Conservation (phyloP, 2,113 vertebrate species). For the Poecile atricapillus region DNA sequence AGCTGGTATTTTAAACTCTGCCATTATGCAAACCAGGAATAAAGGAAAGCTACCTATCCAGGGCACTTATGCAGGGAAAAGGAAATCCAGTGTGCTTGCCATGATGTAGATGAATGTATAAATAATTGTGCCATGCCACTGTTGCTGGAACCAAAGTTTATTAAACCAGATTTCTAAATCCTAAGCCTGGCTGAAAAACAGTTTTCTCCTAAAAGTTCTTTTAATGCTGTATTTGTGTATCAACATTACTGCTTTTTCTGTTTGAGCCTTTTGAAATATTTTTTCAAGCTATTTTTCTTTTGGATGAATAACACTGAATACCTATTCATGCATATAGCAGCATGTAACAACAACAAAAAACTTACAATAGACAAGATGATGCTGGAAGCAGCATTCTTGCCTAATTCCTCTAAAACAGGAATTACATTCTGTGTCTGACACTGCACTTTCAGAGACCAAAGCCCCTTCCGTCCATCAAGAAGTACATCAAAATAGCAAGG, state of each 20-base stretch:
- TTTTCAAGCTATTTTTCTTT: background rate
- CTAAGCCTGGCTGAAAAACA: background rate
- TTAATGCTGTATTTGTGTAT: background rate
- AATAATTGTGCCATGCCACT: background rate
- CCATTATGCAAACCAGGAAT: background rate
- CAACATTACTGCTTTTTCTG: background rate
- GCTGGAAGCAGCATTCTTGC: background rate
- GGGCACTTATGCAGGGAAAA: background rate
- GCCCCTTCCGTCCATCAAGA: background rate
- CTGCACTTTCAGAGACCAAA: background rate
- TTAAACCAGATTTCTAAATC: background rate
- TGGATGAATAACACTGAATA: background rate
- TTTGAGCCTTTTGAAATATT: background rate
- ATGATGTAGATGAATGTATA: background rate
- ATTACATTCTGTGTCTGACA: background rate
- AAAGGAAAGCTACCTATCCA: background rate
- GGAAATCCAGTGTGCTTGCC: background rate
- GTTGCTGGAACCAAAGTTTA: background rate
- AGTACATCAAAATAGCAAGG: background rate
- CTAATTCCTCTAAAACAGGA: background rate
- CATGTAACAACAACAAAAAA: background rate
- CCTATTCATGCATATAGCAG: background rate
- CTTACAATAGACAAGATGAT: background rate
- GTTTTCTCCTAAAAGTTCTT: background rate
- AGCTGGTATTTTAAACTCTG: background rate